Base-by-base conservation (phyloP, 2,797 vertebrate species). In the Manis javanica region DNA sequence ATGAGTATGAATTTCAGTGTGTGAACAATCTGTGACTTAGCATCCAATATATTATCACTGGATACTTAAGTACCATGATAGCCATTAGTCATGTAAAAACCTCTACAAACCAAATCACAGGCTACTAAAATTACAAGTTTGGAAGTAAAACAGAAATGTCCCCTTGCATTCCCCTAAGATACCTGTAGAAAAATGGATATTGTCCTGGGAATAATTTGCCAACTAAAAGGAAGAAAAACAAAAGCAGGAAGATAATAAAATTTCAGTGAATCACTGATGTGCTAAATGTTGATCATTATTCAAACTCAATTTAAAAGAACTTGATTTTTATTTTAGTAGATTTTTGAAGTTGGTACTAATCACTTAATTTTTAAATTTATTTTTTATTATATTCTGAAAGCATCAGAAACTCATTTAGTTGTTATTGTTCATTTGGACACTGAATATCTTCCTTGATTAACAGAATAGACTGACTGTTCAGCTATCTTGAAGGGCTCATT, bases 401-500 rank as follows among this genome's bases (percentile, higher is more conserved):
- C 21, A 5, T 34, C 31, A 18, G 5, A 12, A 59, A 63, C 4
- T 39, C 23, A 51, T 3, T 31, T 69, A 68, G 6, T 55, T 82
- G 14, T 71, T 88, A 68, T 21, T 72, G 26, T 86, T 75, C 31
- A 49, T 71, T 91, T 26, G 61, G 78, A 51, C 12, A 51, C 49
- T 68, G 19, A 46, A 42, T 75, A 68, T 79, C 15, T 94, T 95
- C 11, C 4, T 63, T 81, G 34, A 2, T 68, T 88, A 18, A 63
- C 19, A 66, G 79, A 64, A 34, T 59, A 29, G 53, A 26, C 9
- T 26, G 26, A 75, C 11, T 72, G 5, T 19, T 81, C 49, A 92
- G 39, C 13, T 81, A 31, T 37, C 15, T 77, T 85, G n/a, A 93
- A 94, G 64, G 13, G 31, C 39, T 91, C 39, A 89, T 94, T 85